Evolutionary conservation across 2,888 invertebrate genomes (phyloP), one percentile per base, ranked within the genome.

Genomic region (Dioctria linearis): DNA sequence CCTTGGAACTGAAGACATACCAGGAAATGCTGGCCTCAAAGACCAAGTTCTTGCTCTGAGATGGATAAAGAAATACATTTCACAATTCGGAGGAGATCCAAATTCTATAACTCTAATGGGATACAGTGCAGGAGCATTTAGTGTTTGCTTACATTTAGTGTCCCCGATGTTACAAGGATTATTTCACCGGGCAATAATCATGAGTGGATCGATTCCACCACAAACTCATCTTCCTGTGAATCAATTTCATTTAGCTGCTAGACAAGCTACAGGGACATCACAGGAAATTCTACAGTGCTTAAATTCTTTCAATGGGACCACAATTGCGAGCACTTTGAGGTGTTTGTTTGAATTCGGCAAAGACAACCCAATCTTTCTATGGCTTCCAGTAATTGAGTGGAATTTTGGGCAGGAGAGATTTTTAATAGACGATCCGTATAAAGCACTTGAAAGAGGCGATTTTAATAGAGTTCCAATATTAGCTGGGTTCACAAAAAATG

Each of bases 1-100:
- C 90, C 5, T 91, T 0, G 91, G 90, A 2, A 91, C 90, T 79
- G 86, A 89, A 49, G 86, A 89, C 54, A 89, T 90, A 9, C 91
- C 91, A 0, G 92, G 91, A 3, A 92, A 92, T 85, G 88, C 90
- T n/a, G 92, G 91, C 0, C 84, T 92, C 4, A 92, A 91, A 84
- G 92, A 92, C 84, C 92, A 92, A 87, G 91, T 91, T 0, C 85
- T 86, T 39, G 91, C 89, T 0, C 84, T 92, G 25, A 89, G 90
- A 84, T 92, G 91, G 91, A 86, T 91, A 0, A 86, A 90, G 79
- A 85, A 88, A 11, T 90, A 91, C 80, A 91, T 92, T 51, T 87
- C 84, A 11, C 83, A 88, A 0, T 92, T 91, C 83, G 91, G 91
- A 4, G 92, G 92, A 9, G 89, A 92, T 84, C 88, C 90, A 0